Conservation (phyloP, 2,797 vertebrate species). For the Tenualosa thibaudeaui region DNA sequence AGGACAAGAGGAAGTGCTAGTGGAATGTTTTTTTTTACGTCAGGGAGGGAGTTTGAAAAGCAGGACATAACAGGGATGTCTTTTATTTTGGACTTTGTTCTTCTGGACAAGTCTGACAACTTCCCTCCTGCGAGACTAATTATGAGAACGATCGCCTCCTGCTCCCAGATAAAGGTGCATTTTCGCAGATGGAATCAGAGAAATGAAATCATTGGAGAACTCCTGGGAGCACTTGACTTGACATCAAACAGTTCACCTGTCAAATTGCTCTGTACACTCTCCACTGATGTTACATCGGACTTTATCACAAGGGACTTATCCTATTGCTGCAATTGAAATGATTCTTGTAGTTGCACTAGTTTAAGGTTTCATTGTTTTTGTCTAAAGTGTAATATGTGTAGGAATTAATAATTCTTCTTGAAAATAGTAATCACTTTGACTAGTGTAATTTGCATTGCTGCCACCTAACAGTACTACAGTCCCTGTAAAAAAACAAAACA, state of each 20-base stretch:
- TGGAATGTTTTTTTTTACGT: slow-evolving; percentile 30
- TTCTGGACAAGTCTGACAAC: slow-evolving; percentile 47
- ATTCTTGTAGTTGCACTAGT: slow-evolving; percentile 1
- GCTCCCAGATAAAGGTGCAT: slow-evolving; percentile 33
- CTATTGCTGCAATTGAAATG: background rate
- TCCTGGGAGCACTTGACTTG: slow-evolving; percentile 39
- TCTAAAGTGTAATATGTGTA: background rate
- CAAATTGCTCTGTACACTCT: slow-evolving; percentile 14
- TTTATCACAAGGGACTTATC: background rate
- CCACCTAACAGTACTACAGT: background rate
- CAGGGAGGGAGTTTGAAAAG: slow-evolving; percentile 36
- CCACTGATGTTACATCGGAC: background rate
- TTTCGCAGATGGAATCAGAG: slow-evolving; percentile 27
- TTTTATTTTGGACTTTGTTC: slow-evolving; percentile 48
- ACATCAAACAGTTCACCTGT: slow-evolving; percentile 30
- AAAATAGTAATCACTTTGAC: background rate
- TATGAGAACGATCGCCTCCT: slow-evolving; percentile 44
- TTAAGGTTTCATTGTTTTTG: background rate
- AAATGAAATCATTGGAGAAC: slow-evolving; percentile 37
- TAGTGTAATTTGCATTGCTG: background rate
- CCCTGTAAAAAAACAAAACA: background rate
- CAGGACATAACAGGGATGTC: slow-evolving; percentile 22
- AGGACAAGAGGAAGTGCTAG: background rate
- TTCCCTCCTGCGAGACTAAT: slow-evolving; percentile 53
- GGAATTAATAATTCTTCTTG: background rate